Evolutionary conservation across 2,888 invertebrate species (phyloP).

Genomic region (Nephrocerus scutellatus): DNA sequence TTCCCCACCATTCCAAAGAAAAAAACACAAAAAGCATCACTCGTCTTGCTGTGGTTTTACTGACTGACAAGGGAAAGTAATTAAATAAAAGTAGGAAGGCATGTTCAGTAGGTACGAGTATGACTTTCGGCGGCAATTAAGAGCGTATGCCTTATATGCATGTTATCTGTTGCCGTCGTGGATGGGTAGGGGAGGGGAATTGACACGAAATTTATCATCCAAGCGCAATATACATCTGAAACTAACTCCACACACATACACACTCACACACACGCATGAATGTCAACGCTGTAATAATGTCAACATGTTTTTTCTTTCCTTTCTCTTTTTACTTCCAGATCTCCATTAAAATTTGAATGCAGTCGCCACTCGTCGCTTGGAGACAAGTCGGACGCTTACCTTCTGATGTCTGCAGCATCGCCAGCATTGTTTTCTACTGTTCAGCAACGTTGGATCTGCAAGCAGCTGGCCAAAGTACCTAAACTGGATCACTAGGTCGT

Average conservation of each 20-base stretch:
- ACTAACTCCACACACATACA: conserved; percentile 10
- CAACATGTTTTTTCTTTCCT: conserved; percentile 14
- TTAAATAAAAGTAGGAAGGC: conserved; percentile 17
- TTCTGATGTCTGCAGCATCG: conserved; percentile 8
- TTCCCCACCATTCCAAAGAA: too few species aligned
- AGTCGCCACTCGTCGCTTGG: conserved; percentile 10
- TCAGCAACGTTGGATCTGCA: too few species aligned
- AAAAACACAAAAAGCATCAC: too few species aligned
- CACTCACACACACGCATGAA: conserved; percentile 11
- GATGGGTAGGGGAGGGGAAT: conserved; percentile 14
- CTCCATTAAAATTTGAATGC: conserved; percentile 12
- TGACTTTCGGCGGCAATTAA: conserved; percentile 24
- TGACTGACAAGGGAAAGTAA: conserved; percentile 24
- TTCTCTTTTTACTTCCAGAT: conserved; percentile 12
- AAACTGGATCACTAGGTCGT: conserved; percentile 19
- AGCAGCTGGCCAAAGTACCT: too few species aligned
- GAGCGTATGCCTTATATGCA: too few species aligned
- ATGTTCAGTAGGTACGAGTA: conserved; percentile 20
- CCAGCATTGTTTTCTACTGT: too few species aligned
- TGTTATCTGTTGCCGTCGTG: conserved; percentile 17
- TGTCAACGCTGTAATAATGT: conserved; percentile 8
- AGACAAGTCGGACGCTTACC: background rate
- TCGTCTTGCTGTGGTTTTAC: conserved; percentile 18
- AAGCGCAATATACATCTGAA: too few species aligned
- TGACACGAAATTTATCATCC: too few species aligned